phyloP scores from a whole-genome alignment of 2,888 invertebrate genomes.

The Microdon myrmicae region DNA sequence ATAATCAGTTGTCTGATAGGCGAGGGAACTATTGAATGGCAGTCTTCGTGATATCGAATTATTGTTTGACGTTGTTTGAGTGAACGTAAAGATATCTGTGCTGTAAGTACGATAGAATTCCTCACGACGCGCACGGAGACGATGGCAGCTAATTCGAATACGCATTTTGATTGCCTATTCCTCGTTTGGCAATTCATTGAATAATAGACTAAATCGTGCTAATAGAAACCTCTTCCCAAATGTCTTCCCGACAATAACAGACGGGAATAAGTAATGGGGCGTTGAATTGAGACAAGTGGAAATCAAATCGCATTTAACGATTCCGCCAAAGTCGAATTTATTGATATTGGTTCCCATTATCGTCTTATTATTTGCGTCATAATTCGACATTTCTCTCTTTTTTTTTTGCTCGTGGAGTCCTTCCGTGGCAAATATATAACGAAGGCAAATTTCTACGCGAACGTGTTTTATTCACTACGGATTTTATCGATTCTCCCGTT shows the following conservation, averaged over 20 bases:
- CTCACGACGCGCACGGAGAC: too few species aligned
- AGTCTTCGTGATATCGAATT: too few species aligned
- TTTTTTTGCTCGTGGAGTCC: not conserved
- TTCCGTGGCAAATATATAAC: constrained; percentile 14
- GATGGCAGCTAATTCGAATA: too few species aligned
- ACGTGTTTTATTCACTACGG: constrained; percentile 34
- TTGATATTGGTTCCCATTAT: not conserved
- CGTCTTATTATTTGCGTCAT: constrained; percentile 5
- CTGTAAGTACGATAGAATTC: too few species aligned
- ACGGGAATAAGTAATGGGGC: constrained; percentile 27
- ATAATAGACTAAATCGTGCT: constrained; percentile 30
- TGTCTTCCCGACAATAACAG: not conserved
- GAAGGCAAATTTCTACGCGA: constrained; percentile 22
- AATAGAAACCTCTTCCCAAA: constrained; percentile 20
- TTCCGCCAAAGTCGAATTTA: constrained; percentile 7
- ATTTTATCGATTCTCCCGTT: constrained; percentile 11
- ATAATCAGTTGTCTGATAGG: too few species aligned
- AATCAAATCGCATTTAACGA: constrained; percentile 23
- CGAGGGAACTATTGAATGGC: too few species aligned
- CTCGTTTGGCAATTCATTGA: constrained; percentile 25
- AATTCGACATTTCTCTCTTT: constrained; percentile 7
- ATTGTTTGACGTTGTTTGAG: too few species aligned
- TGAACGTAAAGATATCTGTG: too few species aligned
- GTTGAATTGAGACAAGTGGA: constrained; percentile 27
- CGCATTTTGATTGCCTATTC: constrained; percentile 33